phyloP scores from a whole-genome alignment of 2,113 vertebrate genomes.

The Platysternon megacephalum region DNA sequence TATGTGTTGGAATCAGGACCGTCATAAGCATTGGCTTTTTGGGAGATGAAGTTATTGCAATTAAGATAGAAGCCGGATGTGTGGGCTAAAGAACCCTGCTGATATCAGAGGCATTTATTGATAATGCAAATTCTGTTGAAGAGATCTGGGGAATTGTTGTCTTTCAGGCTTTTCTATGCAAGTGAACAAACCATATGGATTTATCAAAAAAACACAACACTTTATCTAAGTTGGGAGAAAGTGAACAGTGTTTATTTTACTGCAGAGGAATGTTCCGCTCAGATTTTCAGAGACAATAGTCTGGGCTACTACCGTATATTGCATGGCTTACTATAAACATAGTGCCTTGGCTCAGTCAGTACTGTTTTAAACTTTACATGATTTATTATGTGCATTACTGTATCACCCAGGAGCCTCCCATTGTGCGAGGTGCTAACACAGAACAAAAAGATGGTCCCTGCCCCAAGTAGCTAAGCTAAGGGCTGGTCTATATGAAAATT shows the following conservation, averaged over 20 bases:
- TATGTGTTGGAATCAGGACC: constrained; percentile 44
- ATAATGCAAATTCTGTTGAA: constrained; percentile 79
- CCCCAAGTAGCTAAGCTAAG: neutral
- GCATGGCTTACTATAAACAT: neutral
- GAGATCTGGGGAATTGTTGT: constrained; percentile 75
- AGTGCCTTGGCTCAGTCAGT: constrained; percentile 57
- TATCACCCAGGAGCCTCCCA: constrained; percentile 48
- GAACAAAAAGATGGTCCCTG: constrained; percentile 38
- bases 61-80: constrained; percentile 84
- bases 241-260: constrained; percentile 76
- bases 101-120: constrained; percentile 82
- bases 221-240: constrained; percentile 76
- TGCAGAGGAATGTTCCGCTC: constrained; percentile 69
- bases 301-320: constrained; percentile 29
- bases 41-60: constrained; percentile 80
- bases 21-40: constrained; percentile 75
- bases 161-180: constrained; percentile 74
- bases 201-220: constrained; percentile 69
- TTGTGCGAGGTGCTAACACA: constrained; percentile 47
- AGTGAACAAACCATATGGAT: constrained; percentile 73
- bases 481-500: neutral
- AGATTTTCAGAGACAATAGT: constrained; percentile 64
- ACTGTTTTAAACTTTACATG: constrained; percentile 63
- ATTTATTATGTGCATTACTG: constrained; percentile 60
- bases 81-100: constrained; percentile 77